Evolutionary conservation across 2,888 invertebrate genomes (phyloP).

Genomic region (Meganola albula): DNA sequence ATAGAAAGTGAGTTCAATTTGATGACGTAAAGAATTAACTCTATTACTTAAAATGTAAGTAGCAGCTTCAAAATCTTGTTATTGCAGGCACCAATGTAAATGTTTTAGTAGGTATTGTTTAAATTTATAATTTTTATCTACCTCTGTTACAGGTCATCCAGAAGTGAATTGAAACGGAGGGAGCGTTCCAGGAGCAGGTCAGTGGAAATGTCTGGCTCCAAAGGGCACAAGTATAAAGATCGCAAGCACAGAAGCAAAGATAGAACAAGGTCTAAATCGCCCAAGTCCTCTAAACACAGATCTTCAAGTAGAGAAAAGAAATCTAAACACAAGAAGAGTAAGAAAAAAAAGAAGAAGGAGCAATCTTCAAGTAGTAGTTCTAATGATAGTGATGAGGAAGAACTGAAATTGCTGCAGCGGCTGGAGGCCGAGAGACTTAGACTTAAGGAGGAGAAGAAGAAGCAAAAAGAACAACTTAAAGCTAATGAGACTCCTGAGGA

Average conservation of each 20-base stretch:
- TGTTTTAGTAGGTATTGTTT: too few relatives aligned
- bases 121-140: too few relatives aligned
- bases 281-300: constrained; percentile 31
- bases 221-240: constrained; percentile 29
- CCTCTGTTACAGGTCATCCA: constrained; percentile 56
- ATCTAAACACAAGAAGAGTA: constrained; percentile 47
- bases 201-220: constrained; percentile 29
- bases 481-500: constrained; percentile 97
- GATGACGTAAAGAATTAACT: too few relatives aligned
- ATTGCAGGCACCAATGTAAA: too few relatives aligned
- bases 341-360: constrained; percentile 45
- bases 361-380: constrained; percentile 47
- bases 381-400: constrained; percentile 70
- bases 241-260: constrained; percentile 31
- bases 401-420: constrained; percentile 82
- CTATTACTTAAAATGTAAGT: too few relatives aligned
- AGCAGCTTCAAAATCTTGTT: too few relatives aligned
- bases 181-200: constrained; percentile 40
- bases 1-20: too few relatives aligned
- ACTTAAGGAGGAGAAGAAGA: constrained; percentile 80
- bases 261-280: constrained; percentile 29
- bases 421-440: constrained; percentile 84
- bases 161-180: constrained; percentile 36
- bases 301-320: constrained; percentile 41
- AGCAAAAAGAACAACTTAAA: constrained; percentile 87